A percentile compares a stretch with the other conserved stretches of the same genome.
Evolutionary conservation across 2,113 vertebrate species (phyloP).

Genomic region (Sturnira hondurensis): DNA sequence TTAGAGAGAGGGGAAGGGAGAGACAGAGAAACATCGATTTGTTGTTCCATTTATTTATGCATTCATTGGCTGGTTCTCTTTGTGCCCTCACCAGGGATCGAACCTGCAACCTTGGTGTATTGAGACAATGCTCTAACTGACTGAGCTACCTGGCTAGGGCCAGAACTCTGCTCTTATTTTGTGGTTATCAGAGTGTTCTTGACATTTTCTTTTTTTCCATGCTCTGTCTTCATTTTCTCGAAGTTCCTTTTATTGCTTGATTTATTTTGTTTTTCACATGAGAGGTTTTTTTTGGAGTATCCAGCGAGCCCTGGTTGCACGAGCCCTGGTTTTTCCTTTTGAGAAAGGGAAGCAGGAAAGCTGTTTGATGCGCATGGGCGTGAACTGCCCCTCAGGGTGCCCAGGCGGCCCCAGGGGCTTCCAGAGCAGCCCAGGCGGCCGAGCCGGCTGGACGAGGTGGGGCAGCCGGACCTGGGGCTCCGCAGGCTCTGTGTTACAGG

Average conservation of each 20-base stretch:
- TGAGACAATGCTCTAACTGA: no score
- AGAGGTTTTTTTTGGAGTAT: background rate
- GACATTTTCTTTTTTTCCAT: background rate
- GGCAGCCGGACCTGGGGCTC: background rate
- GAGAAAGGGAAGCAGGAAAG: background rate
- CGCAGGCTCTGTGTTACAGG: background rate
- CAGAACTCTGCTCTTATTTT: background rate
- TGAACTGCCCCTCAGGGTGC: background rate
- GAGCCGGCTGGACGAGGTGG: background rate
- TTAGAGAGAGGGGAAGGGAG: no score
- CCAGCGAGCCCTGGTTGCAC: background rate
- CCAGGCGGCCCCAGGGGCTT: background rate
- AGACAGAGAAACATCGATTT: no score
- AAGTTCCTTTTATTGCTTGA: background rate
- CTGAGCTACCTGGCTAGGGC: no score
- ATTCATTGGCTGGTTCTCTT: no score
- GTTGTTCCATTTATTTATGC: no score
- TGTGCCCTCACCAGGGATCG: background rate
- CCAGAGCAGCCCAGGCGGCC: accelerated
- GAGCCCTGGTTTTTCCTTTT: no score
- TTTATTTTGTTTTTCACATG: background rate
- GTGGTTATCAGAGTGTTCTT: background rate
- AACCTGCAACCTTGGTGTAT: background rate
- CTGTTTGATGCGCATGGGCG: background rate
- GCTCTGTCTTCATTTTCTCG: background rate